Evolutionary conservation across 2,888 invertebrate genomes (phyloP).

Genomic region (Taenaris catops): DNA sequence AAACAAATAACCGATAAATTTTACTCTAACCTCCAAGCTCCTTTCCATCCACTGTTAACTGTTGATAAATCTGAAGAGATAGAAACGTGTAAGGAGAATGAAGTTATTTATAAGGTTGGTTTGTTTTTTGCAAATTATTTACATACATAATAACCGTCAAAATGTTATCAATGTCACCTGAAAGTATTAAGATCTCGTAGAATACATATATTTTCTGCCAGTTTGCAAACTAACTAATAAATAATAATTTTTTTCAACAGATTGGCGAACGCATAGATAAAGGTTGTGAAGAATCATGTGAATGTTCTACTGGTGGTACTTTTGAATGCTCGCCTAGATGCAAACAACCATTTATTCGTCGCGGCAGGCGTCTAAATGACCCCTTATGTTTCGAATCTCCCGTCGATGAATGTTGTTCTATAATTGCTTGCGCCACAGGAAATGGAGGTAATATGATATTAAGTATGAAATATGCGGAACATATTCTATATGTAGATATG

Average conservation of each 20-base stretch:
- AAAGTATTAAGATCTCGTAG: too few species aligned
- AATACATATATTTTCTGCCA: too few species aligned
- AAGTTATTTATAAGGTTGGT: conserved; percentile 67
- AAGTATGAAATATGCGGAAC: too few species aligned
- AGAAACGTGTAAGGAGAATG: conserved; percentile 68
- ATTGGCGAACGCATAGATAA: conserved; percentile 85
- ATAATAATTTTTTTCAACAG: too few species aligned
- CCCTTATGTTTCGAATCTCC: conserved; percentile 86
- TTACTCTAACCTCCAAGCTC: conserved; percentile 58
- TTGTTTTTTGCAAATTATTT: too few species aligned
- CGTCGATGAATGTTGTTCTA: conserved; percentile 84
- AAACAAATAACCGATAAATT: conserved; percentile 58
- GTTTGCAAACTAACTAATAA: too few species aligned
- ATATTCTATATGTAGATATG: too few species aligned
- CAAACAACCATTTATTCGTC: conserved; percentile 83
- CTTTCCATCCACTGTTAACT: conserved; percentile 50
- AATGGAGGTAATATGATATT: conserved; percentile 56
- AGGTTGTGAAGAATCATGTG: conserved; percentile 89
- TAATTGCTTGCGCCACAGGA: conserved; percentile 84
- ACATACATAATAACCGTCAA: too few species aligned
- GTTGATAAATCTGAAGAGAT: conserved; percentile 51
- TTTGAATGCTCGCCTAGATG: conserved; percentile 89
- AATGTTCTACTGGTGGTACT: conserved; percentile 82
- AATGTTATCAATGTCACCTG: too few species aligned
- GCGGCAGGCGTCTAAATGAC: conserved; percentile 83